Conservation (phyloP, 2,797 vertebrate genomes). For the Clarias pachynema region DNA sequence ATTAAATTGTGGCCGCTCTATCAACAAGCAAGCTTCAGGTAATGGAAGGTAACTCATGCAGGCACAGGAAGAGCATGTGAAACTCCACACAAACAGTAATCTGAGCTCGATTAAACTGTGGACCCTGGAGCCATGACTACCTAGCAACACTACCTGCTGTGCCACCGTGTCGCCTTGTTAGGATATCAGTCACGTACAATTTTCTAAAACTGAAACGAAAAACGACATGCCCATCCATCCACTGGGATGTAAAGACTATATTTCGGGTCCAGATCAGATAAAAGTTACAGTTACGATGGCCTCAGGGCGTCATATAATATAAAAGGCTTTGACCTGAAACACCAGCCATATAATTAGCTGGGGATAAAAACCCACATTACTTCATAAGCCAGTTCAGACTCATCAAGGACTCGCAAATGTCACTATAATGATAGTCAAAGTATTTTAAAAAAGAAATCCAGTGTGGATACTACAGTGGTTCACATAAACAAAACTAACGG, state of each 20-base stretch:
- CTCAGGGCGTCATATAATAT: constrained; percentile 54
- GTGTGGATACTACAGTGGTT: no score
- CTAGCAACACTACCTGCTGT: neutral
- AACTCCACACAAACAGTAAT: neutral
- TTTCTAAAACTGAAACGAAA: constrained; percentile 5
- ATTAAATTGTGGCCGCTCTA: neutral
- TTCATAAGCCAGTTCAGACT: constrained; percentile 34
- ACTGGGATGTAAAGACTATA: constrained; percentile 32
- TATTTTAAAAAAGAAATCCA: neutral
- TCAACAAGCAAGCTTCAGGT: neutral
- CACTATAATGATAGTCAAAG: neutral
- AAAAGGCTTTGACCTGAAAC: constrained; percentile 51
- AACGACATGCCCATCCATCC: constrained; percentile 56
- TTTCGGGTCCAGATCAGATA: constrained; percentile 30
- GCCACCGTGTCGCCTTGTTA: neutral
- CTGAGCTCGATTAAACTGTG: neutral
- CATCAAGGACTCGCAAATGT: constrained; percentile 26
- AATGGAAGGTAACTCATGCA: neutral
- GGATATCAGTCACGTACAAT: constrained; percentile 7
- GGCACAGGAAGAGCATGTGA: neutral
- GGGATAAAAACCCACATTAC: constrained; percentile 43
- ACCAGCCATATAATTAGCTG: constrained; percentile 60
- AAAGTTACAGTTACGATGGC: constrained; percentile 39
- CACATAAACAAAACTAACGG: neutral
- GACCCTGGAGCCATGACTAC: neutral